Evolutionary conservation across 2,888 invertebrate species (phyloP).

Genomic region (Pachymerium ferrugineum): DNA sequence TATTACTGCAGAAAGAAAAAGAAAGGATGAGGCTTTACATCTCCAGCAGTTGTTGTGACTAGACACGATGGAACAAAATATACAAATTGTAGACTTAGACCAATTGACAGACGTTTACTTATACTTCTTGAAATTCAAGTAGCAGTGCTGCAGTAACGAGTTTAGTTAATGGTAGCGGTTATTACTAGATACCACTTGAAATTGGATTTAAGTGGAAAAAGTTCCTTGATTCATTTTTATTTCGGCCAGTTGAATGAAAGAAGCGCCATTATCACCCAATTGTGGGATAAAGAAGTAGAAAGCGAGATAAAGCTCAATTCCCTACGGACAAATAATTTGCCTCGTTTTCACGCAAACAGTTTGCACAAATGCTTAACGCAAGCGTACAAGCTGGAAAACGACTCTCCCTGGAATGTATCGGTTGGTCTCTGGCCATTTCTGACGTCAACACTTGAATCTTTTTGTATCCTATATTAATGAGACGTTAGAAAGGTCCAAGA

Average conservation of each 20-base stretch:
- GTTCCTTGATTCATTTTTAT: constrained; percentile 17
- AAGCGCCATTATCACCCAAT: constrained; percentile 11
- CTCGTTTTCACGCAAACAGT: constrained; percentile 21
- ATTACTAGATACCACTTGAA: too few species aligned
- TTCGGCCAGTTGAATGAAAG: background rate
- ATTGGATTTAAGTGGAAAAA: too few species aligned
- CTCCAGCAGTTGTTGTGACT: too few species aligned
- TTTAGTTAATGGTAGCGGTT: too few species aligned
- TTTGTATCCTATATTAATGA: background rate
- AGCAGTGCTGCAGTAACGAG: too few species aligned
- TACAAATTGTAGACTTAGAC: too few species aligned
- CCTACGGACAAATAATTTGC: background rate
- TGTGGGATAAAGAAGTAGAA: constrained; percentile 10
- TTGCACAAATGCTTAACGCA: constrained; percentile 2
- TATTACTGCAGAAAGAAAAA: too few species aligned
- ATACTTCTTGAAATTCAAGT: too few species aligned
- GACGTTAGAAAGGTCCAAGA: background rate
- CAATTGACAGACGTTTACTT: too few species aligned
- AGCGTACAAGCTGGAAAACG: background rate
- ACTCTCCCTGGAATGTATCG: background rate
- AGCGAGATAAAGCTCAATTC: background rate
- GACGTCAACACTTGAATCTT: background rate
- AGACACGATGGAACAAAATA: too few species aligned
- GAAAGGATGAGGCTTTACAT: too few species aligned
- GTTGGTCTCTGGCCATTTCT: background rate